Conservation (phyloP, 2,888 invertebrate genomes). For the Leptinotarsa juncta region DNA sequence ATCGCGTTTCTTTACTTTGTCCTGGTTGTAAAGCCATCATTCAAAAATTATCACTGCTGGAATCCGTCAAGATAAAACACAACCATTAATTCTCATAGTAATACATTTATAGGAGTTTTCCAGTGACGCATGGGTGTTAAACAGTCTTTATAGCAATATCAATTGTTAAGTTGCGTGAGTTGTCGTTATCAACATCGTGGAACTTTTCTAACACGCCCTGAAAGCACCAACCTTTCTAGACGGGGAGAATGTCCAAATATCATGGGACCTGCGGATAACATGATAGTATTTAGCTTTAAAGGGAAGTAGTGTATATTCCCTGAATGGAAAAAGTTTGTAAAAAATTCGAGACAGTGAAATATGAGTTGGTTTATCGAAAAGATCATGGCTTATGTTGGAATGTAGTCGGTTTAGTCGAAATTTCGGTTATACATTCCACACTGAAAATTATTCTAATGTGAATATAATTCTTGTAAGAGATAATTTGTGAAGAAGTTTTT, state of each 20-base stretch:
- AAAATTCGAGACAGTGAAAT: too few relatives aligned
- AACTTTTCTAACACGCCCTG: conserved; percentile 44
- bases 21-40: conserved; percentile 7
- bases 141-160: conserved; percentile 55
- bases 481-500: too few relatives aligned
- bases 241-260: neutral
- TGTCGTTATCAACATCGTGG: conserved; percentile 49
- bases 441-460: too few relatives aligned
- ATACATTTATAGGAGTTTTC: conserved; percentile 53
- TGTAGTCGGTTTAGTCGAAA: too few relatives aligned
- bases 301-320: too few relatives aligned
- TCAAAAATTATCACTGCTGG: conserved; percentile 28
- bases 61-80: conserved; percentile 39
- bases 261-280: neutral
- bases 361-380: too few relatives aligned
- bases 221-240: conserved; percentile 38
- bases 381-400: too few relatives aligned
- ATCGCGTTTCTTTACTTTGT: neutral
- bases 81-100: conserved; percentile 44
- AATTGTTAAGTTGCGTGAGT: conserved; percentile 56
- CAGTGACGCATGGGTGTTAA: conserved; percentile 55
- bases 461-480: too few relatives aligned
- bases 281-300: neutral
- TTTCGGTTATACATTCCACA: too few relatives aligned
- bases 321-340: too few relatives aligned